phyloP scores from a whole-genome alignment of 2,113 vertebrate species.

The Rhizomys pruinosus region DNA sequence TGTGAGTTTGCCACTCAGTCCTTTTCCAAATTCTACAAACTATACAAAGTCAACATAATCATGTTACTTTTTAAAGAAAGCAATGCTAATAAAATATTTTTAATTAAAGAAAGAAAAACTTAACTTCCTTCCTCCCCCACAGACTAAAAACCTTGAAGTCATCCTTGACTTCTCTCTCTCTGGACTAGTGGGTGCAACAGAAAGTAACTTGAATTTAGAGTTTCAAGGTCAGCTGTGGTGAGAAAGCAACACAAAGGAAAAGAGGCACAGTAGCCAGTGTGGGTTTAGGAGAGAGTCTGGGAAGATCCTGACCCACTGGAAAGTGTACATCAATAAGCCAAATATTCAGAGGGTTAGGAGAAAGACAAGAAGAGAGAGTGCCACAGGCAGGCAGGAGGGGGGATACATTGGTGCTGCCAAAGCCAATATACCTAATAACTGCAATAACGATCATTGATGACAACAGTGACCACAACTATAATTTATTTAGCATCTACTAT shows the following conservation, averaged over 20 bases:
- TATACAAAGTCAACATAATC: too few relatives aligned
- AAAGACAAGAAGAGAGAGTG: background rate
- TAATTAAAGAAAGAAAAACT: background rate
- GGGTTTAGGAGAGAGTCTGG: background rate
- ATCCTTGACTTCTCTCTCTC: background rate
- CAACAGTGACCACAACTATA: background rate
- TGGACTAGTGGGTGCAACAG: background rate
- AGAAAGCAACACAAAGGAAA: background rate
- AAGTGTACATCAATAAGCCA: background rate
- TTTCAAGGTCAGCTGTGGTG: background rate
- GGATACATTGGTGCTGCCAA: background rate
- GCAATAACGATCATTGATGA: background rate
- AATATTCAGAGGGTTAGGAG: background rate
- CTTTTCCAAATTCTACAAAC: too few relatives aligned
- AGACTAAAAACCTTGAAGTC: background rate
- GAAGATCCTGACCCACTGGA: background rate
- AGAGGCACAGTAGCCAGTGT: background rate
- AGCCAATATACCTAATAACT: slow-evolving; percentile 2
- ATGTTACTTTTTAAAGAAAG: too few relatives aligned
- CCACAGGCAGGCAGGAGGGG: too few relatives aligned
- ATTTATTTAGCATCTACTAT: background rate
- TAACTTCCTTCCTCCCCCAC: background rate
- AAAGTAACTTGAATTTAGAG: background rate
- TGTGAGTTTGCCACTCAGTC: too few relatives aligned
- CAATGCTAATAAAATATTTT: too few relatives aligned